A percentile compares a stretch with the other conserved stretches of the same genome.
phyloP scores from a whole-genome alignment of 1,140 invertebrate genomes.

The Drosophila santomea region DNA sequence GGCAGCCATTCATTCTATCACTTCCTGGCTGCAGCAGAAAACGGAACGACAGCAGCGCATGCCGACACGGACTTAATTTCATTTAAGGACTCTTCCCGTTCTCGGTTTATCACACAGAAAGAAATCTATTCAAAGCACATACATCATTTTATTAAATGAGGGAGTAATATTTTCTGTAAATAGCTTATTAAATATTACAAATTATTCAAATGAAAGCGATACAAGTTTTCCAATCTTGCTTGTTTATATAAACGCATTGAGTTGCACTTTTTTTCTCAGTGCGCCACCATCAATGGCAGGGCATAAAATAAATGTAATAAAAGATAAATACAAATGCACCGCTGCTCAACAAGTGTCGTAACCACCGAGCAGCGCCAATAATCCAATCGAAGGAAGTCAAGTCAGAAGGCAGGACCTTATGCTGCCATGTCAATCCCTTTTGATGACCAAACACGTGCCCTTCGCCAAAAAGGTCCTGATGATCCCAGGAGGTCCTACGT shows the following conservation, averaged over 20 bases:
- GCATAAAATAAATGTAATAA: slow-evolving; percentile 65
- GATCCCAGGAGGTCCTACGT: not conserved
- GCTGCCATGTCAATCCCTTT: not conserved
- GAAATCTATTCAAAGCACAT: not conserved
- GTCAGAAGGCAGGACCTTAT: slow-evolving; percentile 16
- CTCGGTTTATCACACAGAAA: slow-evolving; percentile 18
- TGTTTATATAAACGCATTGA: no score
- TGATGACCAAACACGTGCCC: slow-evolving; percentile 46
- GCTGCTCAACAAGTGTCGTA: slow-evolving; percentile 28
- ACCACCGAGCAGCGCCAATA: slow-evolving; percentile 13
- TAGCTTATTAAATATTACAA: no score
- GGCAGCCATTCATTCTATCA: slow-evolving; percentile 78
- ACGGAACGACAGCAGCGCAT: slow-evolving; percentile 54
- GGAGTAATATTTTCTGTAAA: no score
- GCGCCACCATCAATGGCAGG: not conserved
- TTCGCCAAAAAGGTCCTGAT: not conserved
- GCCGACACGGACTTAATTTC: slow-evolving; percentile 79
- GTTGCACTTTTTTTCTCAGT: not conserved
- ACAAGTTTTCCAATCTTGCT: no score
- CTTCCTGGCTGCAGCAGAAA: slow-evolving; percentile 60
- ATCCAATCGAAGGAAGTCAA: slow-evolving; percentile 37
- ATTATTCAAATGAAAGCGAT: no score
- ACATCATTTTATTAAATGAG: no score
- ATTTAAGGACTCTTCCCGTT: slow-evolving; percentile 59
- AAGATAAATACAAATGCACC: slow-evolving; percentile 38